Evolutionary conservation across 2,113 vertebrate genomes (phyloP).

Genomic region (Calidris pugnax): DNA sequence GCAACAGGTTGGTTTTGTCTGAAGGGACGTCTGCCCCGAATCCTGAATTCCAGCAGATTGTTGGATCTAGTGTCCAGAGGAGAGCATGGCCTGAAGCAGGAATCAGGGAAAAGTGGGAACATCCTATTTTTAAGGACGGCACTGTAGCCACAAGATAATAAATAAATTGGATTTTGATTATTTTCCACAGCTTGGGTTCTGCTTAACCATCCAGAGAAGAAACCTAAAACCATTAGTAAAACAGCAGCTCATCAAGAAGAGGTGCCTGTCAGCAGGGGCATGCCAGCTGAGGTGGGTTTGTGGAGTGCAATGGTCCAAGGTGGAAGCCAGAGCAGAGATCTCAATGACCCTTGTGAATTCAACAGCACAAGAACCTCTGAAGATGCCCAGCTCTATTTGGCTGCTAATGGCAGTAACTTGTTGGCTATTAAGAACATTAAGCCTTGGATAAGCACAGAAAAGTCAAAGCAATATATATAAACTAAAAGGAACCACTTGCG

Average conservation of each 20-base stretch:
- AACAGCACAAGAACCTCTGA: neutral
- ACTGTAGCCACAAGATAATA: neutral
- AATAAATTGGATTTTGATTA: too few relatives aligned
- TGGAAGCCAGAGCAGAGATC: neutral
- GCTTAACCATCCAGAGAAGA: neutral
- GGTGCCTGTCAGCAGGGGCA: neutral
- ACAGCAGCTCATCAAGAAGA: neutral
- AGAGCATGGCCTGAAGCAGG: neutral
- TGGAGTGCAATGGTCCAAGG: neutral
- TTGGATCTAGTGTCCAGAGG: neutral
- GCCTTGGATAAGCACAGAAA: neutral
- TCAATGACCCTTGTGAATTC: neutral
- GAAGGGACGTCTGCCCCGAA: neutral
- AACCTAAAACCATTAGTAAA: neutral
- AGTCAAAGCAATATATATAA: neutral
- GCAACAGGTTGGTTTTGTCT: neutral
- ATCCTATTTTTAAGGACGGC: neutral
- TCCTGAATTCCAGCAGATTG: neutral
- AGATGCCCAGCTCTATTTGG: neutral
- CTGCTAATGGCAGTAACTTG: neutral
- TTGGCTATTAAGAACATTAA: neutral
- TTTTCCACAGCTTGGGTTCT: neutral
- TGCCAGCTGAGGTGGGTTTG: neutral
- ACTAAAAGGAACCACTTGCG: neutral
- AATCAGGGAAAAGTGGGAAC: neutral